Evolutionary conservation across 1,140 invertebrate genomes (phyloP), one percentile per base, ranked within the genome.

Genomic region (Gonioctena quinquepunctata): DNA sequence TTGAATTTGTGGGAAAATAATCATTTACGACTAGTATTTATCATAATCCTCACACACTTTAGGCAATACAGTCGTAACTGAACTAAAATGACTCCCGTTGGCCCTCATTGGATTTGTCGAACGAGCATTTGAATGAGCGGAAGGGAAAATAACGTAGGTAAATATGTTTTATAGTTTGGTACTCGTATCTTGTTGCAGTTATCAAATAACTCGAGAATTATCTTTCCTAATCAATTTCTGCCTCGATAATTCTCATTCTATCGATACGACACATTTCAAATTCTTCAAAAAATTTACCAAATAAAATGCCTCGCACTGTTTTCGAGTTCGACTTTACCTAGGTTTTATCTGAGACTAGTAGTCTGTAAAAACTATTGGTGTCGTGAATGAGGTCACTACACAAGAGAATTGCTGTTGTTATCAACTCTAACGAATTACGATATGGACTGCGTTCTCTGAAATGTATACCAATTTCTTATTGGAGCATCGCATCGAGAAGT

Each of bases 321-420:
- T 70, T 69, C 71, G 52, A 75, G 72, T 77, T 79, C 68, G 78
- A 78, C 77, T 80, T 76, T 78, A 78, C 77, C 77, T 80, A 80
- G 77, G 75, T 80, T 64, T 70, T 56, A 66, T 66, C 42, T 33
- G 64, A 66, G 57, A 66, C 52, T 66, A 62, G 50, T 69, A 33
- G 62, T 69, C n/a, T 64, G 25, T 54, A 19, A 57, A 63, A 50
- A 23, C 61, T 63, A 54, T 54, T 66, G 23, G 63, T 66, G 13
- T 27, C 25, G 48, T 66, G 19, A 28, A 61, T 61, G 21, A 28
- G 27, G 33, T 28, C 59, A 25, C n/a, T 61, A 25, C 25, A 27
- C 27, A 18, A 11, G 27, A 48, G 61, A 22, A 49, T 64, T 50
- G 11, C 23, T 49, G 26, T 27, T 60, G 25, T 1, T 54, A 54